Evolutionary conservation across 2,797 vertebrate species (phyloP).

Genomic region (Premnoplex brunnescens): DNA sequence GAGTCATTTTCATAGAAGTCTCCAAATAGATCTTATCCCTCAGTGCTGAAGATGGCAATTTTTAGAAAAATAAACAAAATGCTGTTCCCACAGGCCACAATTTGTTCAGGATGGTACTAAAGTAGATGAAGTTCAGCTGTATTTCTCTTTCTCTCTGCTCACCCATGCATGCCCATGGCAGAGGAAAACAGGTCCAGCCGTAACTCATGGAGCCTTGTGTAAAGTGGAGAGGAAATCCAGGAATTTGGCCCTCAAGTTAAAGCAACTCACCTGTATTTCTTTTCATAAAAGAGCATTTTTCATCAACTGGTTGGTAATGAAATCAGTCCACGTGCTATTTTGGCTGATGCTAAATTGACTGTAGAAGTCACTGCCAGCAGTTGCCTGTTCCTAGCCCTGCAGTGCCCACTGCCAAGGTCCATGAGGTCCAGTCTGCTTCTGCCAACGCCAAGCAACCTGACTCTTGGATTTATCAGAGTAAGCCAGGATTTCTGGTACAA

Average conservation of each 20-base stretch:
- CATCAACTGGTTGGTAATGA: not conserved
- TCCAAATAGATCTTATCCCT: not conserved
- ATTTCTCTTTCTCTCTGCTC: not conserved
- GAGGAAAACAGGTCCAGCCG: not conserved
- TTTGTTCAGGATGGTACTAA: not conserved
- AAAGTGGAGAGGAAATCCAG: not conserved
- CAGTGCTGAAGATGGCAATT: not conserved
- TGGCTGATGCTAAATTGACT: not conserved
- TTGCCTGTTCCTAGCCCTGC: not conserved
- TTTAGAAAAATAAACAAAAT: not conserved
- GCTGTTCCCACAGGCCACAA: not conserved
- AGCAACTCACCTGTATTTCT: not conserved
- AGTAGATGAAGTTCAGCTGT: not conserved
- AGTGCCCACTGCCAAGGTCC: not conserved
- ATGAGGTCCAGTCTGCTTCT: not conserved
- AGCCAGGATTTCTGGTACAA: not conserved
- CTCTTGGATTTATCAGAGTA: not conserved
- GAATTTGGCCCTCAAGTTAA: not conserved
- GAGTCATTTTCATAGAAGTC: not conserved
- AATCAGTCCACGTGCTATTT: not conserved
- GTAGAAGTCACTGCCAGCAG: not conserved
- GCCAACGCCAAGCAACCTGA: fast-evolving
- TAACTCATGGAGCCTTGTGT: fast-evolving
- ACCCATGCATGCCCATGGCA: fast-evolving
- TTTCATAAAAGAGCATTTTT: not conserved